phyloP scores from a whole-genome alignment of 2,797 vertebrate species.

The Aulostomus chinensis region DNA sequence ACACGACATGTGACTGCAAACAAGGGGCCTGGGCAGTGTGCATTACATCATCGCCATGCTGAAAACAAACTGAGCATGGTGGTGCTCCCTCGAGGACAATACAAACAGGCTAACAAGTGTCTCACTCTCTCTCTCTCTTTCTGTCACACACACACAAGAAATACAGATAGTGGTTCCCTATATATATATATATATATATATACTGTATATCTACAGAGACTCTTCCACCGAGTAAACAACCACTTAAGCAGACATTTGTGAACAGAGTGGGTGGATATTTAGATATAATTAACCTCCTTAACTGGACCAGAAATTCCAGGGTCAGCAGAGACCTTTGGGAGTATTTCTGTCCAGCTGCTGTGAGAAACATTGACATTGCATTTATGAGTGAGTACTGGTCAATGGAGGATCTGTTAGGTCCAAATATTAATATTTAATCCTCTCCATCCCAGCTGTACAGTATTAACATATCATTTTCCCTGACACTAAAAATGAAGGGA shows the following conservation, averaged over 20 bases:
- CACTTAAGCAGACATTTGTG: slow-evolving; percentile 45
- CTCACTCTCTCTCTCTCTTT: slow-evolving; percentile 35
- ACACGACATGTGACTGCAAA: slow-evolving; percentile 76
- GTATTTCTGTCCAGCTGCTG: slow-evolving; percentile 29
- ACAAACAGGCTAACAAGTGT: slow-evolving; percentile 61
- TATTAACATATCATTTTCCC: slow-evolving; percentile 1
- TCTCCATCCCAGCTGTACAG: neutral
- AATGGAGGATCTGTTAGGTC: neutral
- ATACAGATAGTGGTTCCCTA: slow-evolving; percentile 22
- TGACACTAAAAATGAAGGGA: slow-evolving; percentile 15
- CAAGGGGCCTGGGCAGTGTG: slow-evolving; percentile 64
- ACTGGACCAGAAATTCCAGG: slow-evolving; percentile 36
- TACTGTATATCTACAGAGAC: slow-evolving; percentile 24
- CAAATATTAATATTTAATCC: slow-evolving; percentile 5
- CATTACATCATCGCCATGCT: slow-evolving; percentile 76
- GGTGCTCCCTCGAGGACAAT: slow-evolving; percentile 68
- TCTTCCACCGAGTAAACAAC: slow-evolving; percentile 46
- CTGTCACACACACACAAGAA: too few species aligned
- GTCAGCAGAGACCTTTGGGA: slow-evolving; percentile 44
- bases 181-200: neutral
- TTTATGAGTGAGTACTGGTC: slow-evolving; percentile 26
- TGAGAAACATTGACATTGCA: slow-evolving; percentile 37
- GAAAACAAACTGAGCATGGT: slow-evolving; percentile 72
- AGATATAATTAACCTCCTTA: slow-evolving; percentile 50
- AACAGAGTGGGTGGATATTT: slow-evolving; percentile 65